phyloP scores from a whole-genome alignment of 37 sponge, comb jelly and placozoan species.

The Spongilla lacustris region DNA sequence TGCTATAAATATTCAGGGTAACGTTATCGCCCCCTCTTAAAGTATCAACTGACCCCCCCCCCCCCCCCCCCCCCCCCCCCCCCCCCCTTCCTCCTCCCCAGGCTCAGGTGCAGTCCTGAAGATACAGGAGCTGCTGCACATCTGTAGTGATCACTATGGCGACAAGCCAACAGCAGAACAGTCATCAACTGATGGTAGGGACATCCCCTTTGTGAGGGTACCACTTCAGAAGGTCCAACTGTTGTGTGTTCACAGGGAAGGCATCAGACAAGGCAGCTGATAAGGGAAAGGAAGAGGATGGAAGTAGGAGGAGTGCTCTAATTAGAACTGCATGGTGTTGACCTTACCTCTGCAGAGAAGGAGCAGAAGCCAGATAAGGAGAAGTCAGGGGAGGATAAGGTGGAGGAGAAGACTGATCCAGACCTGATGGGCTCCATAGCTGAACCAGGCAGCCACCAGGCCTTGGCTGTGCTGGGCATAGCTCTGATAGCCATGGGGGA shows the following conservation, averaged over 20 bases:
- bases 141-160: slow-evolving; percentile 84
- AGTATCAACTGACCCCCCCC: neutral
- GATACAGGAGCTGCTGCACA: slow-evolving; percentile 93
- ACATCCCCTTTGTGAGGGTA: too few species aligned
- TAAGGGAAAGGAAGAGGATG: slow-evolving; percentile 18
- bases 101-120: slow-evolving; percentile 94
- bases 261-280: slow-evolving; percentile 7
- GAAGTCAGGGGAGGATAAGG: slow-evolving; percentile 25
- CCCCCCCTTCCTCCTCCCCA: slow-evolving; percentile 7
- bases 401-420: slow-evolving; percentile 23
- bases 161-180: slow-evolving; percentile 32
- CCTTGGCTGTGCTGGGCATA: slow-evolving; percentile 91
- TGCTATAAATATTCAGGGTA: neutral
- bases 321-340: neutral
- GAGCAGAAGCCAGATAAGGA: neutral
- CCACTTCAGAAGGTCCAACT: neutral
- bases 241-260: neutral
- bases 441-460: slow-evolving; percentile 92
- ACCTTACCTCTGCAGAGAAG: neutral
- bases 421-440: slow-evolving; percentile 67
- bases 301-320: neutral
- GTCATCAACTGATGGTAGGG: neutral
- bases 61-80: neutral
- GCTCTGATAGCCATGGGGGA: slow-evolving; percentile 97
- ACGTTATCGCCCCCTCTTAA: neutral